A percentile compares a stretch with the other conserved stretches of the same genome.
Evolutionary conservation across 2,888 invertebrate species (phyloP).

Genomic region (Xestia c-nigrum): DNA sequence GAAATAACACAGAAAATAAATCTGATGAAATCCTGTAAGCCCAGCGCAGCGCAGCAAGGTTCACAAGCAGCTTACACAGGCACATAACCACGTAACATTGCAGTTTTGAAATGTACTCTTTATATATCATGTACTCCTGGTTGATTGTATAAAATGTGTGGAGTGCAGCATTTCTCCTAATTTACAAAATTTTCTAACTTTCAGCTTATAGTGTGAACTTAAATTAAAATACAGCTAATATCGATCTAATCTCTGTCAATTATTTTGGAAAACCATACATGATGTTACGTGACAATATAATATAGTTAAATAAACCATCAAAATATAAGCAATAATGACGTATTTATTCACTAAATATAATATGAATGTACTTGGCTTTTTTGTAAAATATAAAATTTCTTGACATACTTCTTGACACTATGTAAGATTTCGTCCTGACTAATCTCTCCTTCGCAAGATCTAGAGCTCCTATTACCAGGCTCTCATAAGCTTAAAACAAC

Average conservation of each 20-base stretch:
- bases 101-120: slow-evolving; percentile 24
- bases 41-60: slow-evolving; percentile 30
- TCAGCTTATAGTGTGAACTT: background rate
- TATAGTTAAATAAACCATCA: background rate
- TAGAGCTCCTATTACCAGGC: slow-evolving; percentile 13
- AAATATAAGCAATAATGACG: background rate
- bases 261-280: background rate
- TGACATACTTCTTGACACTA: background rate
- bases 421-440: background rate
- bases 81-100: slow-evolving; percentile 27
- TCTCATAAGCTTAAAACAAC: slow-evolving; percentile 23
- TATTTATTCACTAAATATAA: background rate
- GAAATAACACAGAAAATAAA: slow-evolving; percentile 50
- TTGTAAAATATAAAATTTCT: background rate
- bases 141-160: background rate
- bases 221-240: background rate
- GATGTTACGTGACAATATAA: background rate
- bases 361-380: too few relatives aligned
- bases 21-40: slow-evolving; percentile 42
- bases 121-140: slow-evolving; percentile 18
- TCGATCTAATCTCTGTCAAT: background rate
- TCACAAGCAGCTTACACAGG: slow-evolving; percentile 50
- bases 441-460: background rate
- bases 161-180: background rate
- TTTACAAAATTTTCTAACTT: background rate